Evolutionary conservation across 1,140 invertebrate species (phyloP).

Genomic region (Hycleus phaleratus): DNA sequence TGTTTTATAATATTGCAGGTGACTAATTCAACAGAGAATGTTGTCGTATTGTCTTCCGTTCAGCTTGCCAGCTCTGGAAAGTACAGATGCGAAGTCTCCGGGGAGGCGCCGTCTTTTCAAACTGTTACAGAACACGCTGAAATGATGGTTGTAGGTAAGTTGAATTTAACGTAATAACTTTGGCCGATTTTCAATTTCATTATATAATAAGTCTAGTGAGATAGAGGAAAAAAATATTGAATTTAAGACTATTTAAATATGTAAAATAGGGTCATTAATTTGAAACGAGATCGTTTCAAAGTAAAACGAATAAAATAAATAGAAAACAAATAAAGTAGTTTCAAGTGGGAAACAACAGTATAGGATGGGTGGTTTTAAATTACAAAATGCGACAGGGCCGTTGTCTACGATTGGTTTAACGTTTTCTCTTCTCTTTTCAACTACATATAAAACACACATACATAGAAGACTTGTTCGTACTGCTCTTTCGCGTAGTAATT

Average conservation of each 20-base stretch:
- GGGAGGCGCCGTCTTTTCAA: constrained; percentile 71
- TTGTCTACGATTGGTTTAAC: too few species aligned
- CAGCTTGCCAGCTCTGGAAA: constrained; percentile 67
- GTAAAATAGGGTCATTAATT: constrained; percentile 18
- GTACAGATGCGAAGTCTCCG: constrained; percentile 79
- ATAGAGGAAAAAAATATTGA: background rate
- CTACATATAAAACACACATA: background rate
- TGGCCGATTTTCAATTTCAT: background rate
- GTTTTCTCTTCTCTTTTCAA: too few species aligned
- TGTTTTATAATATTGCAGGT: constrained; percentile 47
- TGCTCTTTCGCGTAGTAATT: constrained; percentile 22
- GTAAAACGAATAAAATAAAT: constrained; percentile 1
- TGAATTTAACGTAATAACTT: background rate
- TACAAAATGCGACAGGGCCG: too few species aligned
- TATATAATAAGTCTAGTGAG: background rate
- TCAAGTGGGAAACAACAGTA: background rate
- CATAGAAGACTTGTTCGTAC: constrained; percentile 21
- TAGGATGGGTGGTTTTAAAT: too few species aligned
- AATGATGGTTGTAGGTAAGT: constrained; percentile 73
- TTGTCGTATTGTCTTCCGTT: constrained; percentile 65
- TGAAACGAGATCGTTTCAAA: background rate
- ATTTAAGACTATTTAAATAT: constrained; percentile 4
- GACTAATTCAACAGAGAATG: constrained; percentile 63
- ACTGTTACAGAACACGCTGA: constrained; percentile 68
- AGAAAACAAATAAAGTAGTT: constrained; percentile 18